Base-by-base conservation (phyloP, 2,113 vertebrate genomes). In the Oreochromis niloticus region DNA sequence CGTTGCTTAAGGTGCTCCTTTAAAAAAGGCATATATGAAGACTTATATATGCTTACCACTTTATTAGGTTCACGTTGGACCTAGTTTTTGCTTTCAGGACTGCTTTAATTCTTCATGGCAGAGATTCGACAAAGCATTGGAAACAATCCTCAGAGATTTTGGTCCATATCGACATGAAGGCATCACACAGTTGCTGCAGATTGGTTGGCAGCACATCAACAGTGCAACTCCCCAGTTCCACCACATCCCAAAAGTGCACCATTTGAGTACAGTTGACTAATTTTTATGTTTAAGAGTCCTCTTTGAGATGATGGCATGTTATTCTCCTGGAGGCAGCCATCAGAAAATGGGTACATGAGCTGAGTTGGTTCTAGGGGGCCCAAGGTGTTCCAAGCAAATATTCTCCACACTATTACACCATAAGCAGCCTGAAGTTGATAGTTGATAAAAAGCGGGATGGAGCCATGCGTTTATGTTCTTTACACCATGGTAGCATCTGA, bases 81-180 rank as follows among this genome's bases (percentile, higher is more conserved):
- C 17, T 66, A 66, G 32, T 66, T 12, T 66, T 66, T 39, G 61
- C 61, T 66, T 66, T n/a, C 61, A 66, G 61, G 36, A n/a, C 1
- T 66, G 61, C 17, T 66, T 66, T 36, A 66, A 66, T 66, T 36
- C 61, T 66, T 66, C 2, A 0, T 66, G 61, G 61, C 61, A 36
- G 32, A 66, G 32, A 66, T 66, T 66, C 61, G 3, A 66, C 32
- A 66, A n/a, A 36, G 61, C 2, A 4, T 36, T 66, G 59, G 30
- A 63, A 63, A 34, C 16, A 61, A 34, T 10, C 59, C 30, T 63
- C 30, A 63, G 6, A 63, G 30, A 19, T 11, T 63, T 36, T 63
- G 32, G 17, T 63, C 17, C 17, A 63, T 36, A 9, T 63, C 9
- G 6, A 63, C 59, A 63, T 0, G 6, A 63, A 0, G n/a, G 17